A percentile compares a stretch with the other conserved stretches of the same genome.
These are phyloP conservation scores for Triplophysa rosa DNA, from an alignment of 2,113 vertebrate species.

Conservation along the genomic window DNA sequence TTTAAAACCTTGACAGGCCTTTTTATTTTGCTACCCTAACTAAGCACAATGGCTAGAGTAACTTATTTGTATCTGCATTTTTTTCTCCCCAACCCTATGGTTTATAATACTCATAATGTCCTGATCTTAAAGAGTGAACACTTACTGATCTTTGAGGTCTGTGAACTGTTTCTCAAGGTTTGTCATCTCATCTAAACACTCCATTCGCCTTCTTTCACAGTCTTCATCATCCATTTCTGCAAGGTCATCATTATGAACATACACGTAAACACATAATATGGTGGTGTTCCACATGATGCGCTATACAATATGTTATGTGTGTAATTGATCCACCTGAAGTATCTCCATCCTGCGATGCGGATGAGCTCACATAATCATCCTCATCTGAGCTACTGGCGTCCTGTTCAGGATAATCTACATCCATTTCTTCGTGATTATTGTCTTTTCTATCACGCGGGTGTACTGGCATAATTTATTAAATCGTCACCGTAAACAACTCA, in stretches of 20 bases:
- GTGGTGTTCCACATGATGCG: neutral
- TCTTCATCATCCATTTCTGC: constrained; percentile 99
- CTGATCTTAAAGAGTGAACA: constrained; percentile 98
- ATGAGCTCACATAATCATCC: constrained; percentile 92
- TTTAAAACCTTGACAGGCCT: no score
- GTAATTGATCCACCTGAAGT: constrained; percentile 83
- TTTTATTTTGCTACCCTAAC: no score
- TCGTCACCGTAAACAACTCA: neutral
- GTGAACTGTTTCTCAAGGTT: constrained; percentile 99
- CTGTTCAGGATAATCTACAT: constrained; percentile 92
- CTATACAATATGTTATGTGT: neutral
- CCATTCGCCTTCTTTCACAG: constrained; percentile 97
- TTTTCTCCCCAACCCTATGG: no score
- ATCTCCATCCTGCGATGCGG: constrained; percentile 93
- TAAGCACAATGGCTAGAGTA: no score
- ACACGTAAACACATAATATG: neutral
- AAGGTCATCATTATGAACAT: constrained; percentile 62
- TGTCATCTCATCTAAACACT: constrained; percentile 98
- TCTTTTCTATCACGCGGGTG: neutral
- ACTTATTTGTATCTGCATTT: no score
- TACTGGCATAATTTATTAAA: neutral
- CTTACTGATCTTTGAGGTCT: constrained; percentile 99
- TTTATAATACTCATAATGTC: constrained; percentile 68
- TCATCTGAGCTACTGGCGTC: constrained; percentile 93
- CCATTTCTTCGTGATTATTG: constrained; percentile 89